Conservation (phyloP, 2,888 invertebrate species). For the Drosophila imparisetae region DNA sequence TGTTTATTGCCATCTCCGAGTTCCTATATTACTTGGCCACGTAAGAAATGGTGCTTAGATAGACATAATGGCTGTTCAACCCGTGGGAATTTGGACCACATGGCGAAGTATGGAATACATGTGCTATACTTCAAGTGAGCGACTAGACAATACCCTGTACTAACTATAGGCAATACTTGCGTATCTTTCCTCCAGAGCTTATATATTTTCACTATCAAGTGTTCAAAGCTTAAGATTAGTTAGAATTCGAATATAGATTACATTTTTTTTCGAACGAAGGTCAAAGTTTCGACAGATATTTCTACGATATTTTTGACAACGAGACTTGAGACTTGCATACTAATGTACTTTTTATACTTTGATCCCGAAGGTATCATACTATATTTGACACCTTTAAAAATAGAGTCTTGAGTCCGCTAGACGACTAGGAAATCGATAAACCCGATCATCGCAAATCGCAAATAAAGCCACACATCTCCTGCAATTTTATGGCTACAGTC, state of each 20-base stretch:
- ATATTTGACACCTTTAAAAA: neutral
- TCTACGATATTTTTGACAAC: neutral
- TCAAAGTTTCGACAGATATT: neutral
- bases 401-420: neutral
- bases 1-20: conserved; percentile 4
- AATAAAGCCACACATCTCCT: too few relatives aligned
- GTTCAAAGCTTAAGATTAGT: neutral
- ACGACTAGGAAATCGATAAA: neutral
- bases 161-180: neutral
- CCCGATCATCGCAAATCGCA: too few relatives aligned
- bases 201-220: too few relatives aligned
- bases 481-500: neutral
- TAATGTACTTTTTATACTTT: neutral
- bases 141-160: neutral
- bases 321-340: neutral
- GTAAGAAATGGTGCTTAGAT: neutral
- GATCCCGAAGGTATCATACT: neutral
- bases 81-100: neutral
- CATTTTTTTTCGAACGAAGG: neutral
- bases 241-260: neutral
- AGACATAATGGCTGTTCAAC: neutral
- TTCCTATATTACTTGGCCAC: neutral
- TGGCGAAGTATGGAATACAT: neutral
- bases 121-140: neutral
- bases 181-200: neutral